phyloP scores from a whole-genome alignment of 2,888 invertebrate genomes.

The Alloplasta piceator region DNA sequence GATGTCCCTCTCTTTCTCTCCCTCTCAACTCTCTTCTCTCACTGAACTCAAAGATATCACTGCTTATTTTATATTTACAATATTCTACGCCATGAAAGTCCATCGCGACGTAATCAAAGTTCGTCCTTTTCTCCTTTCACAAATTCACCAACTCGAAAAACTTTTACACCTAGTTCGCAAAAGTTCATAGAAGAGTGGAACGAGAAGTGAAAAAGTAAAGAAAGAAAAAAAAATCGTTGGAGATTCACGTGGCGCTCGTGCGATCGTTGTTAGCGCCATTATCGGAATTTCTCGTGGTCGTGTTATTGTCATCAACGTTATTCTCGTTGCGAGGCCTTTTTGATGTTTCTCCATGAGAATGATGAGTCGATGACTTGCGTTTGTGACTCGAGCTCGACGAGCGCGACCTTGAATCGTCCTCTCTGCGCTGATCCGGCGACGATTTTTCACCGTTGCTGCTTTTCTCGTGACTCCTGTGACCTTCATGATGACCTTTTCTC shows the following conservation, averaged over 20 bases:
- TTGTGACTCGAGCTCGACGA: constrained; percentile 77
- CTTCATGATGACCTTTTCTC: constrained; percentile 60
- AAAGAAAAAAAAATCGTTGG: constrained; percentile 3
- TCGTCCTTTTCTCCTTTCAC: background rate
- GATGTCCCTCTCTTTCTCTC: constrained; percentile 14
- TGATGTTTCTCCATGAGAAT: constrained; percentile 70
- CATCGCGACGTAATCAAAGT: constrained; percentile 23
- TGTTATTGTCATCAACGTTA: background rate
- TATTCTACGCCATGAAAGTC: constrained; percentile 1
- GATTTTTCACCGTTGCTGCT: constrained; percentile 71
- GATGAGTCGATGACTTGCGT: constrained; percentile 72
- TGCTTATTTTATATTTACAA: constrained; percentile 62
- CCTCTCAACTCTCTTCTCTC: constrained; percentile 13
- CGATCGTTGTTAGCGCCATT: constrained; percentile 50
- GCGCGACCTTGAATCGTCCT: constrained; percentile 70
- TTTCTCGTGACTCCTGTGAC: constrained; percentile 63
- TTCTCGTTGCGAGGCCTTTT: constrained; percentile 73
- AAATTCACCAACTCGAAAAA: background rate
- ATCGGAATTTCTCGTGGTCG: constrained; percentile 41
- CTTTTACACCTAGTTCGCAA: background rate
- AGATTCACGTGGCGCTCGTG: constrained; percentile 60
- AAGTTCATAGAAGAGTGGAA: background rate
- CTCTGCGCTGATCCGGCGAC: constrained; percentile 66
- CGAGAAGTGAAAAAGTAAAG: background rate
- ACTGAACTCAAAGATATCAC: constrained; percentile 59